A percentile compares a stretch with the other conserved stretches of the same genome.
phyloP scores from a whole-genome alignment of 2,797 vertebrate genomes.

The Tragopan temminckii region DNA sequence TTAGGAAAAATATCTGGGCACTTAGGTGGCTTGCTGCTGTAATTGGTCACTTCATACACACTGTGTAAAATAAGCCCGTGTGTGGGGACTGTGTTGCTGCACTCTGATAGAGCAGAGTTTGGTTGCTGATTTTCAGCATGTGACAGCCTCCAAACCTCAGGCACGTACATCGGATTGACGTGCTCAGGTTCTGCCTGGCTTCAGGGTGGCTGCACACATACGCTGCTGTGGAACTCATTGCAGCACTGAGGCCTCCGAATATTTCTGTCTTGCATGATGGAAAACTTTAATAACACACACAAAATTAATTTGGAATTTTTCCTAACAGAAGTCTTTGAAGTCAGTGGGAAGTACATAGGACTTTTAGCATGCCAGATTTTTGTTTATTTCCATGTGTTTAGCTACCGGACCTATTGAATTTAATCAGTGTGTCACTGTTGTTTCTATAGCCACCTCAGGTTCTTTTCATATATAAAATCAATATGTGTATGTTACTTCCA shows the following conservation, averaged over 20 bases:
- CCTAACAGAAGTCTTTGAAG: slow-evolving; percentile 52
- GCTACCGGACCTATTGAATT: not conserved
- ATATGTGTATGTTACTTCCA: not conserved
- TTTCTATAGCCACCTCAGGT: not conserved
- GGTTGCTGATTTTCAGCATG: not conserved
- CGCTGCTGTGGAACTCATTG: not conserved
- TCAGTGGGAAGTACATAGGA: slow-evolving; percentile 31
- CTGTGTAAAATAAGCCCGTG: not conserved
- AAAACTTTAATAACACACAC: slow-evolving; percentile 54
- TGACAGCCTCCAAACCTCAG: not conserved
- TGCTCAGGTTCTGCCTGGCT: not conserved
- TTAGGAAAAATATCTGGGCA: not conserved
- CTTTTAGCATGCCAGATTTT: slow-evolving; percentile 17
- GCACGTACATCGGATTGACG: fast-evolving
- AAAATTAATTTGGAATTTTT: slow-evolving; percentile 59
- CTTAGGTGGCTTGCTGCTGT: not conserved
- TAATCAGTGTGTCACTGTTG: not conserved
- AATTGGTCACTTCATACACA: slow-evolving; percentile 5
- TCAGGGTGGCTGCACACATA: fast-evolving
- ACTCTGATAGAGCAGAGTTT: not conserved
- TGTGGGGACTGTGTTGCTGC: not conserved
- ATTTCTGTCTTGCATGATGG: slow-evolving; percentile 49
- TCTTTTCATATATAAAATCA: slow-evolving; percentile 22
- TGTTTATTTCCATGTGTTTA: not conserved
- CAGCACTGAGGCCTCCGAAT: not conserved